Base-by-base conservation (phyloP, 2,797 vertebrate species). In the Spheniscus humboldti region DNA sequence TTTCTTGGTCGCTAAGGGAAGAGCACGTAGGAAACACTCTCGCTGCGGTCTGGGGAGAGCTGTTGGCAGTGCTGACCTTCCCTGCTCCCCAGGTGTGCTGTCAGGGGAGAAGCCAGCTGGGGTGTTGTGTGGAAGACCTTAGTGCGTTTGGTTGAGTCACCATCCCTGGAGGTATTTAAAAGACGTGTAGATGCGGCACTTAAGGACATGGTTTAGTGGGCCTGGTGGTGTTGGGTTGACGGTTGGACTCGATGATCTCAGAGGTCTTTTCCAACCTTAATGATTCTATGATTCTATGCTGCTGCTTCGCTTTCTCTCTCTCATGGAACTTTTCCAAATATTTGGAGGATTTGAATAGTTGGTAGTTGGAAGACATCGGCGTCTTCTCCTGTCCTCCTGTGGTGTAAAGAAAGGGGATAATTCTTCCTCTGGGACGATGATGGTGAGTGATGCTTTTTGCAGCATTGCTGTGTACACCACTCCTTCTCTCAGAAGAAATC, bases 21-120 rank as follows among this genome's bases (percentile, higher is more conserved):
- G 14, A 41, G 13, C 68, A 33, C 3, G 3, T 4, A 16, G 81
- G n/a, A 14, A 87, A 56, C 7, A 3, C 13, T 33, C 19, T 47
- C 0, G 0, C 22, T 43, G 43, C 0, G 0, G 13, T 5, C 4
- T 0, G 0, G 47, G 55, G 28, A 30, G 33, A 74, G 27, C 48
- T 60, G 35, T 2, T 41, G 35, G 79, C 43, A n/a, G 12, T 5
- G 31, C 59, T 1, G 3, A 2, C 0, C 0, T 30, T 37, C 78
- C 59, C 39, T 4, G 10, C 31, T 55, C 25, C 23, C 47, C 10
- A 8, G 3, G 1, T 2, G 0, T 7, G 27, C 43, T 18, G 23
- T 16, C 12, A 18, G 7, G 18, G 20, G 22, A 55, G 37, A 88
- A 66, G 67, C 25, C 31, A 55, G 41, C n/a, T 60, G 50, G 18